Evolutionary conservation across 2,888 invertebrate genomes (phyloP).

Genomic region (Sphaerophoria rueppellii): DNA sequence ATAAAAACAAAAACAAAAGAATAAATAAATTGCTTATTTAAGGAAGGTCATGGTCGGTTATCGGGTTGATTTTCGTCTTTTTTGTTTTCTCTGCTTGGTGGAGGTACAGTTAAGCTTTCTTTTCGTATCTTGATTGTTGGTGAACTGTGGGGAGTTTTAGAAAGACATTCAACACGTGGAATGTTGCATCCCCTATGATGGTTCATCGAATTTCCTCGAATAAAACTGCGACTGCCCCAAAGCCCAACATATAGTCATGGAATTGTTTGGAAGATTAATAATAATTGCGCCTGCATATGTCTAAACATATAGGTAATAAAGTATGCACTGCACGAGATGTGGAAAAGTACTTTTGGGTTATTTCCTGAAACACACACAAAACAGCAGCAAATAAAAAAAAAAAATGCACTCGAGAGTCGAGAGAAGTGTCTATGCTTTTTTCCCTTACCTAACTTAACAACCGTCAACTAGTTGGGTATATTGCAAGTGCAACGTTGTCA

Average conservation of each 20-base stretch:
- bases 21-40: slow-evolving; percentile 1
- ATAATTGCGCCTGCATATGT: not conserved
- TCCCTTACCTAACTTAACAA: slow-evolving; percentile 8
- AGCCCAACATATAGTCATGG: slow-evolving; percentile 32
- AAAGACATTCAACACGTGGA: not conserved
- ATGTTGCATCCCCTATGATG: not conserved
- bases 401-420: slow-evolving; percentile 11
- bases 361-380: slow-evolving; percentile 57
- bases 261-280: slow-evolving; percentile 35
- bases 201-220: not conserved
- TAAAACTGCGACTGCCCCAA: slow-evolving; percentile 18
- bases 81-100: too few relatives aligned
- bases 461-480: too few relatives aligned
- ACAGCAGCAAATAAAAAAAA: not conserved
- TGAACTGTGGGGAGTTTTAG: not conserved
- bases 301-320: not conserved
- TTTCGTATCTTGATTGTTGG: too few relatives aligned
- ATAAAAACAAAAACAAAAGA: not conserved
- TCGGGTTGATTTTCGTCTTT: not conserved
- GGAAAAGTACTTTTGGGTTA: slow-evolving; percentile 68
- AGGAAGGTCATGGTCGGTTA: slow-evolving; percentile 17
- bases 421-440: slow-evolving; percentile 32
- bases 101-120: too few relatives aligned
- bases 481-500: slow-evolving; percentile 1
- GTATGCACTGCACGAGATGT: slow-evolving; percentile 53